Percentiles rank a stretch among this genome's conserved stretches.
These are phyloP conservation scores for Pseudolaguvia tuberculata DNA, from an alignment of 2,113 vertebrate genomes.

Conservation along the genomic window DNA sequence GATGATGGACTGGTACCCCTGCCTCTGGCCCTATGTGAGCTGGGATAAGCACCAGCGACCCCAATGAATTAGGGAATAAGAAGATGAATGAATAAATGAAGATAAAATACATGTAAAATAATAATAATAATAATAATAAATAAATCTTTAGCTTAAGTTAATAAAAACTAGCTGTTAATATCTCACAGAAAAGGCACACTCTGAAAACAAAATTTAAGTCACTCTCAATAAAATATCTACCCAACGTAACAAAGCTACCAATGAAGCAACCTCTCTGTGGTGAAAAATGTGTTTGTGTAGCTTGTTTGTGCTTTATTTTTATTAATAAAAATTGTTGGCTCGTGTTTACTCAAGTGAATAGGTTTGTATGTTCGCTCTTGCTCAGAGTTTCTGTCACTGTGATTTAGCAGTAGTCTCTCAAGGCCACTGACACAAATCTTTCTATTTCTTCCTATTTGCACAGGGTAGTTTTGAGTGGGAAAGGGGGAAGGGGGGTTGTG, in stretches of 20 bases:
- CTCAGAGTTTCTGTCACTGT: conserved; percentile 42
- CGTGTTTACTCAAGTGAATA: background rate
- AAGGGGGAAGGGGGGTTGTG: conserved; percentile 44
- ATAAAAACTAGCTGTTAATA: background rate
- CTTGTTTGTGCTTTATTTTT: background rate
- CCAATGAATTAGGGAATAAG: too few species aligned
- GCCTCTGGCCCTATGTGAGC: too few species aligned
- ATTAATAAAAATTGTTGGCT: conserved; percentile 6
- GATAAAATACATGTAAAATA: too few species aligned
- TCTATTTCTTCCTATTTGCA: conserved; percentile 70
- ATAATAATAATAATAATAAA: background rate
- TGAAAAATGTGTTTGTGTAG: background rate
- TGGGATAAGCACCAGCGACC: too few species aligned
- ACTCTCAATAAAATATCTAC: background rate
- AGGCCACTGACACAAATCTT: conserved; percentile 73
- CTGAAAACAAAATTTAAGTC: too few species aligned
- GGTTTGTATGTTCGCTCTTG: conserved; percentile 5
- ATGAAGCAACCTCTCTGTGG: background rate
- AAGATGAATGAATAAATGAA: too few species aligned
- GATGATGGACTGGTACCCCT: too few species aligned
- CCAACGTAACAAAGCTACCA: background rate
- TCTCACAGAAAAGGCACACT: too few species aligned
- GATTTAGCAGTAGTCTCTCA: conserved; percentile 59
- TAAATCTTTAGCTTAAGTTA: too few species aligned
- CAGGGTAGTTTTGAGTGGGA: conserved; percentile 60